Percentiles rank a stretch among this genome's conserved stretches.
Evolutionary conservation across 2,797 vertebrate genomes (phyloP).

Genomic region (Microtus obscurus): DNA sequence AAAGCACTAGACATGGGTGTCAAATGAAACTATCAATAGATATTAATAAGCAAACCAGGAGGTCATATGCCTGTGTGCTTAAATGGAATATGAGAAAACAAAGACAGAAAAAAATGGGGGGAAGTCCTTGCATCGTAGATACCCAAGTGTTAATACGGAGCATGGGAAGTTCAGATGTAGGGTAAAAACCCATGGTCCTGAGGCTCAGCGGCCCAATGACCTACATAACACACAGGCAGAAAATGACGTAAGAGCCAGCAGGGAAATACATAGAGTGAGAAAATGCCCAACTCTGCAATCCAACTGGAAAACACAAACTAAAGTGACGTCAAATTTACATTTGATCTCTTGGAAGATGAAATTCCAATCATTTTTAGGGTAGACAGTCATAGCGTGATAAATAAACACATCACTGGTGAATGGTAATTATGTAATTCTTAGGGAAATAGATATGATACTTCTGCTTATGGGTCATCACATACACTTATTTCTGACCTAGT

Average conservation of each 20-base stretch:
- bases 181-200: rapidly evolving
- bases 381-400: background rate
- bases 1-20: constrained; percentile 22
- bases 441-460: background rate
- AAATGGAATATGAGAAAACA: constrained; percentile 23
- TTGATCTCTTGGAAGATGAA: background rate
- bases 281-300: background rate
- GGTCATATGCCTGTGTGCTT: background rate
- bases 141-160: background rate
- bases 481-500: background rate
- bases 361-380: background rate
- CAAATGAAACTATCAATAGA: constrained; percentile 28
- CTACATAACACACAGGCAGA: background rate
- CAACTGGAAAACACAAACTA: background rate
- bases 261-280: background rate
- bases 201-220: background rate
- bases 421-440: background rate
- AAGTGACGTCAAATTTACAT: background rate
- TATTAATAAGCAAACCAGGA: background rate
- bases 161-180: background rate
- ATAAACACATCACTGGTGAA: background rate
- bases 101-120: background rate
- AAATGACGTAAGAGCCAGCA: background rate
- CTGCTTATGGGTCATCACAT: background rate
- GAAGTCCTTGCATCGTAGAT: background rate